A percentile compares a stretch with the other conserved stretches of the same genome.
Conservation (phyloP, 2,888 invertebrate species). For the Zelleria hepariella region DNA sequence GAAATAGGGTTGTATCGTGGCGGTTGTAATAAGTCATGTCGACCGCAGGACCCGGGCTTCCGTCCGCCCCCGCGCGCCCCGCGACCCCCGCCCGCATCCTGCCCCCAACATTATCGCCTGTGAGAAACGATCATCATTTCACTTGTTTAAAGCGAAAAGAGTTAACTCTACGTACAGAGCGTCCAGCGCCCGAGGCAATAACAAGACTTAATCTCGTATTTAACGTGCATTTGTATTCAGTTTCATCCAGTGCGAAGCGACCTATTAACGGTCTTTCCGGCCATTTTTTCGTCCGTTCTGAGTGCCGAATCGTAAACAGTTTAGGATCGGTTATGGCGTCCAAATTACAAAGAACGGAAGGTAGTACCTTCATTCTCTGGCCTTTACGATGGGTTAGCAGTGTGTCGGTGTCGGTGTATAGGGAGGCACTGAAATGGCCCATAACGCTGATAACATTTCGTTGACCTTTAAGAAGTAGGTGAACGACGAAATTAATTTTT, state of each 20-base stretch:
- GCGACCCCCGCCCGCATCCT: conserved; percentile 22
- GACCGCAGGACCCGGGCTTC: conserved; percentile 46
- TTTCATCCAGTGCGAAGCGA: conserved; percentile 13
- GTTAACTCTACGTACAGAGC: not conserved
- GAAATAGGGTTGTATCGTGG: conserved; percentile 68
- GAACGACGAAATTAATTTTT: conserved; percentile 4
- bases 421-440: conserved; percentile 2
- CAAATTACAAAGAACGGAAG: conserved; percentile 60
- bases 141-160: conserved; percentile 6
- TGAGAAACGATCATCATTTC: conserved; percentile 6
- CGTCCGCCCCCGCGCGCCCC: conserved; percentile 28
- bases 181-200: not conserved
- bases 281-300: conserved; percentile 54
- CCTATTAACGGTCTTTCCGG: conserved; percentile 53
- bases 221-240: conserved; percentile 6
- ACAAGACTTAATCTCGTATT: not conserved
- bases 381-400: conserved; percentile 50
- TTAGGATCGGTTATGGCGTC: conserved; percentile 60
- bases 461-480: conserved; percentile 6
- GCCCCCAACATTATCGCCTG: conserved; percentile 1
- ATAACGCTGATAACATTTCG: conserved; percentile 4
- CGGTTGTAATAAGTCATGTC: conserved; percentile 70
- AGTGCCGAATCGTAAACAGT: conserved; percentile 63
- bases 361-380: conserved; percentile 53
- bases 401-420: not conserved